Conservation (phyloP, 2,113 vertebrate genomes). For the Coturnix japonica region DNA sequence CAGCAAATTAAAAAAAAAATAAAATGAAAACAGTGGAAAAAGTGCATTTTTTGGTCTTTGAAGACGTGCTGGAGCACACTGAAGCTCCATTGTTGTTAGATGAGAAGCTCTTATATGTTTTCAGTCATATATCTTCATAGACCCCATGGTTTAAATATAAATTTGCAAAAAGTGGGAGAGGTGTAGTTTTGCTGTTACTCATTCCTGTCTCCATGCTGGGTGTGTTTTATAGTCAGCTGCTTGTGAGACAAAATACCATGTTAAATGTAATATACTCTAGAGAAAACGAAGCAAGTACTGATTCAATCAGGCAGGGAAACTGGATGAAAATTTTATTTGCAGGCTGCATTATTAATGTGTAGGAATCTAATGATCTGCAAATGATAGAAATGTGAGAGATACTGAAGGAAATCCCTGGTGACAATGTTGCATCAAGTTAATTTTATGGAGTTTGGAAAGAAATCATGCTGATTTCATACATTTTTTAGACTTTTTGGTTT, state of each 20-base stretch:
- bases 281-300: constrained; percentile 26
- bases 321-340: constrained; percentile 59
- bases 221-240: constrained; percentile 16
- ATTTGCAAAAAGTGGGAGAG: not conserved
- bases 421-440: not conserved
- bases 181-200: not conserved
- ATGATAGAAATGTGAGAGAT: constrained; percentile 22
- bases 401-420: not conserved
- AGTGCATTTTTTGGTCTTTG: not conserved
- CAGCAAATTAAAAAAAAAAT: not conserved
- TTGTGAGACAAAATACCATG: not conserved
- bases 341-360: constrained; percentile 43
- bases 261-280: constrained; percentile 33
- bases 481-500: not conserved
- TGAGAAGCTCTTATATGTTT: not conserved
- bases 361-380: constrained; percentile 49
- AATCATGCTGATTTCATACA: not conserved
- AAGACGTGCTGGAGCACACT: not conserved
- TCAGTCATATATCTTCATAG: not conserved
- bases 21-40: not conserved
- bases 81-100: not conserved
- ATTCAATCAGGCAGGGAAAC: constrained; percentile 32
- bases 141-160: not conserved
- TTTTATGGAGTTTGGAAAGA: constrained; percentile 20
- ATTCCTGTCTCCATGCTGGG: not conserved